phyloP scores from a whole-genome alignment of 1,140 invertebrate genomes.

The Drosophila ohnishii region DNA sequence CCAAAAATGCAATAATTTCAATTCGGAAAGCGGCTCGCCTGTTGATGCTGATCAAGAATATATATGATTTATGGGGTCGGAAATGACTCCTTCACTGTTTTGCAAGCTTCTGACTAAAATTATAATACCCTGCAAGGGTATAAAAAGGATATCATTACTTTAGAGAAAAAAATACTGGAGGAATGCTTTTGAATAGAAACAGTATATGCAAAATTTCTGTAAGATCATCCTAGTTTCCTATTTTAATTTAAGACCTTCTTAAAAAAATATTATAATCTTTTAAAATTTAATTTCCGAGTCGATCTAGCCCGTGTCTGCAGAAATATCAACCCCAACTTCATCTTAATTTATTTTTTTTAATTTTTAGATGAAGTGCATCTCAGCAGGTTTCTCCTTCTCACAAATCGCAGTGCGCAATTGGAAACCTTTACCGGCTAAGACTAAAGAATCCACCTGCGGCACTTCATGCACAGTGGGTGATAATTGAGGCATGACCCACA shows the following conservation, averaged over 20 bases:
- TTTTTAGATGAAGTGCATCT: not conserved
- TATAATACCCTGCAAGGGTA: no score
- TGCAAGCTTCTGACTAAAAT: no score
- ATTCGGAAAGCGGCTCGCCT: no score
- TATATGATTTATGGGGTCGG: no score
- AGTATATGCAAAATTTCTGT: not conserved
- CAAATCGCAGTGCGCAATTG: constrained; percentile 37
- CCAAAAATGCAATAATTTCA: no score
- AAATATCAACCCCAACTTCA: not conserved
- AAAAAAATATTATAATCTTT: not conserved
- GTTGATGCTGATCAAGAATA: no score
- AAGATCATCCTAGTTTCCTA: not conserved
- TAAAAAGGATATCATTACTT: not conserved
- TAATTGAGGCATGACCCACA: constrained; percentile 79
- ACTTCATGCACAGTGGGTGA: constrained; percentile 62
- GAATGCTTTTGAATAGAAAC: not conserved
- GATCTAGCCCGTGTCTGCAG: no score
- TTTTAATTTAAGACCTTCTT: not conserved
- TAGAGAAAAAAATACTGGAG: not conserved
- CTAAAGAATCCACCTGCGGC: constrained; percentile 70
- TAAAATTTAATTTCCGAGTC: not conserved
- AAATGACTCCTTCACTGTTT: no score
- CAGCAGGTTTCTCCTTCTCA: not conserved
- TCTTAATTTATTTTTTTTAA: not conserved
- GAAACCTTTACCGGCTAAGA: constrained; percentile 50